Conservation (phyloP, 2,888 invertebrate species). For the Julus scanicus region DNA sequence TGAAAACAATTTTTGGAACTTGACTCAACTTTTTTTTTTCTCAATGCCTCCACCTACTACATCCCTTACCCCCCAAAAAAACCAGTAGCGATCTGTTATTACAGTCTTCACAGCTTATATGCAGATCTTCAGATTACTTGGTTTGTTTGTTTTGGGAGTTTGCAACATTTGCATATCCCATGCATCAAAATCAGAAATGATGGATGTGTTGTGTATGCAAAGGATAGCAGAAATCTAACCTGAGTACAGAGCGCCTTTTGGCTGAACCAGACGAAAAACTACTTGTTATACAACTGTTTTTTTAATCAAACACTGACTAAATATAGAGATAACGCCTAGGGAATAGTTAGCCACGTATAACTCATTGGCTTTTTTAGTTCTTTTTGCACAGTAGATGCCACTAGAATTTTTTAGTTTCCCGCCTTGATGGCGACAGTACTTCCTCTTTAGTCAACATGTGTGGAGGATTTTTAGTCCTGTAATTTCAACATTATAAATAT, state of each 20-base stretch:
- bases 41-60: constrained; percentile 26
- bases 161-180: background rate
- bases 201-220: background rate
- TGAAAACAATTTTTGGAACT: constrained; percentile 46
- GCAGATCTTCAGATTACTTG: background rate
- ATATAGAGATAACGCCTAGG: background rate
- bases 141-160: constrained; percentile 1
- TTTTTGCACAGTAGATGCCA: background rate
- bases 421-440: background rate
- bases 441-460: background rate
- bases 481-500: background rate
- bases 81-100: background rate
- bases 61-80: background rate
- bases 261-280: background rate
- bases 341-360: background rate
- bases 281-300: background rate
- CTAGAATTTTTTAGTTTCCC: background rate
- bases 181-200: constrained; percentile 7
- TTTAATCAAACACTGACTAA: background rate
- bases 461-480: background rate
- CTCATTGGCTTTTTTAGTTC: background rate
- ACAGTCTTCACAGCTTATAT: background rate
- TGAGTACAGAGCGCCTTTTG: background rate
- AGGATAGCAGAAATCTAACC: background rate
- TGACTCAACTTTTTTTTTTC: constrained; percentile 50